These are phyloP conservation scores for Scolanthus callimorphus DNA, from an alignment of 92 coral and sea anemone species.

Conservation along the genomic window DNA sequence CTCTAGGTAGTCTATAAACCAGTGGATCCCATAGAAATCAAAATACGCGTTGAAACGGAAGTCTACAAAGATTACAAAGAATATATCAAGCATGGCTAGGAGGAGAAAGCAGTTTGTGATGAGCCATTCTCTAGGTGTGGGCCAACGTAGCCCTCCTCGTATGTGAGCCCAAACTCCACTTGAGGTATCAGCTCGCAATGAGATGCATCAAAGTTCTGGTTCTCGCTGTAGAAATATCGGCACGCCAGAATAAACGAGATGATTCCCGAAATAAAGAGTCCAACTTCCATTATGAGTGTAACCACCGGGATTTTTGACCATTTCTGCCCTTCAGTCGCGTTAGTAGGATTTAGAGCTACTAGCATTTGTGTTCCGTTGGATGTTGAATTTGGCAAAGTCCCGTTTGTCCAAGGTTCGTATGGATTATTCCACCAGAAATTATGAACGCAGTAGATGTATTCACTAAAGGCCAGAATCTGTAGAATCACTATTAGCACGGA, in stretches of 20 bases:
- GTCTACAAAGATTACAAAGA: conserved; percentile 38
- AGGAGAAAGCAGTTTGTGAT: conserved; percentile 20
- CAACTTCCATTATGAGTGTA: conserved; percentile 41
- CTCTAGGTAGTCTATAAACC: conserved; percentile 9
- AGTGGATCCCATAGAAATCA: conserved; percentile 54
- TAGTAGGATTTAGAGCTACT: neutral
- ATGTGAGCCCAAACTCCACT: conserved; percentile 20
- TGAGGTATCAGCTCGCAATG: conserved; percentile 44
- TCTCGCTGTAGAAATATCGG: conserved; percentile 33
- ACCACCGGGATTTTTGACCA: conserved; percentile 33
- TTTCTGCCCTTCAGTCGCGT: neutral
- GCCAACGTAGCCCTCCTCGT: conserved; percentile 12
- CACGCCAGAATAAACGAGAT: conserved; percentile 41
- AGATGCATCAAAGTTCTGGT: conserved; percentile 38
- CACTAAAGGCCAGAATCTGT: conserved; percentile 40
- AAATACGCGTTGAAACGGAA: conserved; percentile 40
- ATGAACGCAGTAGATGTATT: conserved; percentile 40
- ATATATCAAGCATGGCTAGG: conserved; percentile 27
- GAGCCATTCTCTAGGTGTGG: conserved; percentile 35
- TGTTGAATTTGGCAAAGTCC: neutral
- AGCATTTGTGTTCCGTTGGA: neutral
- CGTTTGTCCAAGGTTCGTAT: too few relatives aligned
- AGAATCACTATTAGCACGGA: conserved; percentile 18
- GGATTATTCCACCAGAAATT: conserved; percentile 31
- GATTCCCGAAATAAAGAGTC: conserved; percentile 32